Evolutionary conservation across 2,888 invertebrate genomes (phyloP), one percentile per base, ranked within the genome.

Genomic region (Trissonchulus latispiculum): DNA sequence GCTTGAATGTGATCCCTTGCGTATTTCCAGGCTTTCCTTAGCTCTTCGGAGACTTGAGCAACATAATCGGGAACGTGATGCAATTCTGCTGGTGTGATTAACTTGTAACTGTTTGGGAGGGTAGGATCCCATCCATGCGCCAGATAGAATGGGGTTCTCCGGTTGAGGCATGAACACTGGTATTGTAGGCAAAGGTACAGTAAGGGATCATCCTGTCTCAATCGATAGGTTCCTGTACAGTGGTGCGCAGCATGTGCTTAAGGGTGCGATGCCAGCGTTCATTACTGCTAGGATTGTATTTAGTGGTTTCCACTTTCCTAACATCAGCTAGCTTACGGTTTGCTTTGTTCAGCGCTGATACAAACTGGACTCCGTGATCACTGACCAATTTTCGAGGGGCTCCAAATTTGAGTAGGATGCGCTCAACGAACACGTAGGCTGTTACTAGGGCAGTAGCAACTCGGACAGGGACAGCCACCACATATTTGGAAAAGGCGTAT

Each of bases 131-230:
- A 68, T 3, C 69, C 69, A 36, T 68, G 69, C 69, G 36, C n/a
- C 8, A 68, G n/a, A 36, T 35, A 31, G 69, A 68, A 68, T 8
- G 69, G 69, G n/a, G 69, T 31, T n/a, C 36, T 15, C 36, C 35
- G 35, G 69, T 68, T 36, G 69, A 36, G 29, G 31, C 28, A n/a
- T 68, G 69, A 8, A 68, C 33, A 15, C 36, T n/a, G 23, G 33
- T 33, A 33, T 68, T 68, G 36, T 68, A 68, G 3, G 69, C 69
- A n/a, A 68, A n/a, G n/a, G n/a, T n/a, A n/a, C n/a, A n/a, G n/a
- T n/a, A n/a, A 35, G 69, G 69, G 15, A 68, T 15, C 35, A 36
- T 36, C 33, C 36, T n/a, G 36, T 68, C 69, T 36, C 69, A 68
- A 8, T 48, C 48, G 8, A 48, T 8, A 48, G 8, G 48, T 48